These are phyloP conservation scores for Sminthurinus signatus DNA, from an alignment of 1,140 invertebrate species.

Conservation along the genomic window DNA sequence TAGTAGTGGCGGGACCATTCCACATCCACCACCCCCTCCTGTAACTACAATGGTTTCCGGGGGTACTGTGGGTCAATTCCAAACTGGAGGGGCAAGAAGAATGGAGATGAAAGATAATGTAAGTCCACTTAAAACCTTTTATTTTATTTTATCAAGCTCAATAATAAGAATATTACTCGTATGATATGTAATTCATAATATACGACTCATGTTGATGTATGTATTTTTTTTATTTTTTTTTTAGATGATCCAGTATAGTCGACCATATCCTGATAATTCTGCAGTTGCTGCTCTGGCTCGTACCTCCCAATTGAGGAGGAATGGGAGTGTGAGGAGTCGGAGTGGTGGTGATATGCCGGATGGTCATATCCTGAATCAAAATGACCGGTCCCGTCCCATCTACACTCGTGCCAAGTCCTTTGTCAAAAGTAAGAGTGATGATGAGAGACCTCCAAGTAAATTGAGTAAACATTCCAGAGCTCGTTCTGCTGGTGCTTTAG, in stretches of 20 bases:
- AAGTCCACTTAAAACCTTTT: no score
- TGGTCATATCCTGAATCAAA: no score
- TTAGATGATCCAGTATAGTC: conserved; percentile 35
- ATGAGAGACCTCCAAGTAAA: conserved; percentile 38
- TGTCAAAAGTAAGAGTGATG: conserved; percentile 40
- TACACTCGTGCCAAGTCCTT: conserved; percentile 40
- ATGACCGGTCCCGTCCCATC: conserved; percentile 22
- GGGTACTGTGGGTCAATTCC: no score
- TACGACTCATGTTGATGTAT: no score
- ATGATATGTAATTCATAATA: no score
- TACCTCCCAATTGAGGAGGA: conserved; percentile 6
- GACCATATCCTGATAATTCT: conserved; percentile 23
- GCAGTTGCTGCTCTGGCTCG: conserved; percentile 31
- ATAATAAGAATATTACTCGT: no score
- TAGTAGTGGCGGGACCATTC: conserved; percentile 24
- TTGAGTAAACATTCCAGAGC: conserved; percentile 38
- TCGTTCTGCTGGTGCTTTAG: conserved; percentile 36
- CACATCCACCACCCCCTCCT: conserved; percentile 24
- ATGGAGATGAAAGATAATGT: conserved; percentile 38
- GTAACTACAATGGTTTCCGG: conserved; percentile 15
- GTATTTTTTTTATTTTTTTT: no score
- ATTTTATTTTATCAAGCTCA: no score
- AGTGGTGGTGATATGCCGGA: conserved; percentile 13
- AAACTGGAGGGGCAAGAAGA: no score
- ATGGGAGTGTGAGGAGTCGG: conserved; percentile 7